These are phyloP conservation scores for Acrobasis consociella DNA, from an alignment of 2,888 invertebrate species.

Conservation along the genomic window DNA sequence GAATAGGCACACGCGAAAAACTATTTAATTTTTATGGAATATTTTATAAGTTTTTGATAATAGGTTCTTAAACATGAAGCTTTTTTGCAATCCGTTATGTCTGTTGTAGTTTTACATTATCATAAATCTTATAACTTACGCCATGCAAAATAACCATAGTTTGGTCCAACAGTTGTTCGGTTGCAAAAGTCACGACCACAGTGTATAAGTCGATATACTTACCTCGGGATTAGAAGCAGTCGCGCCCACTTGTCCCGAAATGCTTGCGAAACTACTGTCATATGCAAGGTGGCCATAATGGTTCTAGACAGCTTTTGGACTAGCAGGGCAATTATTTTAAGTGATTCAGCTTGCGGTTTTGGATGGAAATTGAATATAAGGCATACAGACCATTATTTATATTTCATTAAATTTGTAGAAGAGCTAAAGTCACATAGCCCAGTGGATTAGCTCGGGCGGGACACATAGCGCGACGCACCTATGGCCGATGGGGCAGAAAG, in stretches of 20 bases:
- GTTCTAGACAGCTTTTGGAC: background rate
- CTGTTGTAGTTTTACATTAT: background rate
- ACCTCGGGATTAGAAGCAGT: conserved; percentile 45
- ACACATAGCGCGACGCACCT: too few relatives aligned
- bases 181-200: conserved; percentile 57
- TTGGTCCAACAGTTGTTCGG: conserved; percentile 28
- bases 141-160: conserved; percentile 11
- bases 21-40: too few relatives aligned
- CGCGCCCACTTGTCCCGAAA: conserved; percentile 55
- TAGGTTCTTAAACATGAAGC: too few relatives aligned
- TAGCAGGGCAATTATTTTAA: background rate
- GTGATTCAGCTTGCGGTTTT: background rate
- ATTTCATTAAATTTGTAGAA: too few relatives aligned
- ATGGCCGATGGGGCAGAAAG: too few relatives aligned
- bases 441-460: too few relatives aligned
- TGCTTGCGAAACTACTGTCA: conserved; percentile 28
- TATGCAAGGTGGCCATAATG: background rate
- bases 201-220: conserved; percentile 26
- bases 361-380: too few relatives aligned
- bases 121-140: conserved; percentile 3
- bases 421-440: too few relatives aligned
- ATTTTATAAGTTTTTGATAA: too few relatives aligned
- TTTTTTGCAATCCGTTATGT: too few relatives aligned
- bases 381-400: too few relatives aligned
- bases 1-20: too few relatives aligned